Percentiles rank a stretch among this genome's conserved stretches.
Conservation (phyloP, 2,797 vertebrate species). For the Fratercula arctica region DNA sequence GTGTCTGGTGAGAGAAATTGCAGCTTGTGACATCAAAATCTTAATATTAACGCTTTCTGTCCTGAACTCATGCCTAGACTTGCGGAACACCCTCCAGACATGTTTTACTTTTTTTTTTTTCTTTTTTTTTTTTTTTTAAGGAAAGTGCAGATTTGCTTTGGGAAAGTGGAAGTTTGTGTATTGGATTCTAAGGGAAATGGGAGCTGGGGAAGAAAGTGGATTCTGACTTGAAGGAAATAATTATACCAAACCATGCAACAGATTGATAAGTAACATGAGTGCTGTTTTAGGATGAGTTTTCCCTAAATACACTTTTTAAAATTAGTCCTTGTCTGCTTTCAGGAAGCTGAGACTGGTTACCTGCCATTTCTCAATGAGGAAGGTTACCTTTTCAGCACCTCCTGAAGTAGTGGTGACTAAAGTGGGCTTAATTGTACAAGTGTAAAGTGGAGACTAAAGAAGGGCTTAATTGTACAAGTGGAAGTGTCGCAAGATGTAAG, state of each 20-base stretch:
- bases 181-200: neutral
- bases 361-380: neutral
- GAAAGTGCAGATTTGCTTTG: neutral
- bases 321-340: neutral
- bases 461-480: neutral
- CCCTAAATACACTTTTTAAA: neutral
- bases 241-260: neutral
- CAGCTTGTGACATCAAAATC: neutral
- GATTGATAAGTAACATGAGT: neutral
- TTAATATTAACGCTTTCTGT: neutral
- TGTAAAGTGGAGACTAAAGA: neutral
- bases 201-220: neutral
- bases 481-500: neutral
- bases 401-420: neutral
- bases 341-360: neutral
- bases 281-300: neutral
- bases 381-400: neutral
- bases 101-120: too few species aligned
- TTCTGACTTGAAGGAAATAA: neutral
- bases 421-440: neutral
- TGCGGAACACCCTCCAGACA: neutral
- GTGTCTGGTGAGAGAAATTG: neutral
- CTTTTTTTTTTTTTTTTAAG: neutral
- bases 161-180: neutral
- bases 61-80: fast-evolving